Percentiles rank a stretch among this genome's conserved stretches.
phyloP scores from a whole-genome alignment of 2,797 vertebrate species.

The Nyctibius grandis region DNA sequence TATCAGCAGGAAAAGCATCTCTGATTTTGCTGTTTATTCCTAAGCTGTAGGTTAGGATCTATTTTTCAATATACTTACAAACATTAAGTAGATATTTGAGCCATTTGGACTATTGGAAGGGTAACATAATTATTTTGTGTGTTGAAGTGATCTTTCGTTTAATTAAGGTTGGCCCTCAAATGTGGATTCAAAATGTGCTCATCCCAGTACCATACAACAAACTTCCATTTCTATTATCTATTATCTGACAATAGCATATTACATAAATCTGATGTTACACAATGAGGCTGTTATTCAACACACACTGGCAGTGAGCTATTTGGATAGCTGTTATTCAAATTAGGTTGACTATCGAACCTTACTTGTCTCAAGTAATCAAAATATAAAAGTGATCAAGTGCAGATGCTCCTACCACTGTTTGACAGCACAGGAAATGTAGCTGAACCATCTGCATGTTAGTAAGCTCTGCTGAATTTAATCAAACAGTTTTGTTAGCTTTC shows the following conservation, averaged over 20 bases:
- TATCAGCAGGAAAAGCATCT: neutral
- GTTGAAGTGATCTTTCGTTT: neutral
- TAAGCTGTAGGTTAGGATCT: neutral
- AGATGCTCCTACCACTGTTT: neutral
- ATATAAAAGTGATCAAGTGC: neutral
- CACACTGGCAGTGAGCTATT: neutral
- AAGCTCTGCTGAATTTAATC: neutral
- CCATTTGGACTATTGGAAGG: neutral
- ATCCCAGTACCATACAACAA: neutral
- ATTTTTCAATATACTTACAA: neutral
- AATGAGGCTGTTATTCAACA: neutral
- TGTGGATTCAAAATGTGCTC: neutral
- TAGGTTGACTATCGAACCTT: neutral
- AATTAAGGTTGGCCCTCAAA: neutral
- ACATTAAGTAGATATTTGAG: neutral
- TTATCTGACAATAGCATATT: neutral
- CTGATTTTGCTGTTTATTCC: neutral
- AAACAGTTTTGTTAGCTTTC: constrained; percentile 17
- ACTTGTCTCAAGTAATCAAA: neutral
- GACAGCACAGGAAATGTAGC: neutral
- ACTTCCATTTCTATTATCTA: neutral
- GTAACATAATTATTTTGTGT: neutral
- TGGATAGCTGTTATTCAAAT: neutral
- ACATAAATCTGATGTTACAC: constrained; percentile 14
- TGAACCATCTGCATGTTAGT: neutral